These are phyloP conservation scores for Agrypnia vestita DNA, from an alignment of 1,140 invertebrate species.

Conservation along the genomic window DNA sequence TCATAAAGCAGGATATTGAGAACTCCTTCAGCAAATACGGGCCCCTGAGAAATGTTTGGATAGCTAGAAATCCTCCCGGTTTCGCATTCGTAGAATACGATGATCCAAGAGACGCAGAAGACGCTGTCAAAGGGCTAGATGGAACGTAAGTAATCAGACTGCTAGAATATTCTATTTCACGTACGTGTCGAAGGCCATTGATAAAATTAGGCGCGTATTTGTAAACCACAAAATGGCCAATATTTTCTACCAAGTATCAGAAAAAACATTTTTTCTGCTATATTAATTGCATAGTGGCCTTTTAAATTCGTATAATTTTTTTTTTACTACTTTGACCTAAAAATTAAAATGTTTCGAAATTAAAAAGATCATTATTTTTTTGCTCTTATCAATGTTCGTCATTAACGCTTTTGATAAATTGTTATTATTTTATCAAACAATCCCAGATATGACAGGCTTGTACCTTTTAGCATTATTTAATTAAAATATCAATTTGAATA, in stretches of 20 bases:
- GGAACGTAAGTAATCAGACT: conserved; percentile 83
- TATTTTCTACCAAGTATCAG: background rate
- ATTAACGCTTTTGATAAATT: too few relatives aligned
- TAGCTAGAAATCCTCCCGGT: conserved; percentile 93
- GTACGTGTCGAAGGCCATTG: conserved; percentile 1
- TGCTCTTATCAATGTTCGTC: too few relatives aligned
- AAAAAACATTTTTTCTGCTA: too few relatives aligned
- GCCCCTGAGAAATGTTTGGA: conserved; percentile 96
- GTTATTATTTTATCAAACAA: too few relatives aligned
- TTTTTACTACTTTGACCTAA: too few relatives aligned
- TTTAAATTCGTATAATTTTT: too few relatives aligned
- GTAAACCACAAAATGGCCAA: conserved; percentile 12
- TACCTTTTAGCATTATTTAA: background rate
- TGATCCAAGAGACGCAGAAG: conserved; percentile 96
- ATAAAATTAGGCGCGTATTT: background rate
- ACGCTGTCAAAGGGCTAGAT: conserved; percentile 94
- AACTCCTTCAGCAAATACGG: conserved; percentile 96
- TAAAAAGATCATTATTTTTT: too few relatives aligned
- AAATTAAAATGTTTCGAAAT: too few relatives aligned
- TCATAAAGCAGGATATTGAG: conserved; percentile 93
- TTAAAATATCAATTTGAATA: background rate
- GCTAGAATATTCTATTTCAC: background rate
- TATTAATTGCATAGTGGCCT: too few relatives aligned
- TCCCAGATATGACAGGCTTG: background rate
- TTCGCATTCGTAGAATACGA: conserved; percentile 99